Evolutionary conservation across 2,888 invertebrate genomes (phyloP).

Genomic region (Chromoteleia sp.): DNA sequence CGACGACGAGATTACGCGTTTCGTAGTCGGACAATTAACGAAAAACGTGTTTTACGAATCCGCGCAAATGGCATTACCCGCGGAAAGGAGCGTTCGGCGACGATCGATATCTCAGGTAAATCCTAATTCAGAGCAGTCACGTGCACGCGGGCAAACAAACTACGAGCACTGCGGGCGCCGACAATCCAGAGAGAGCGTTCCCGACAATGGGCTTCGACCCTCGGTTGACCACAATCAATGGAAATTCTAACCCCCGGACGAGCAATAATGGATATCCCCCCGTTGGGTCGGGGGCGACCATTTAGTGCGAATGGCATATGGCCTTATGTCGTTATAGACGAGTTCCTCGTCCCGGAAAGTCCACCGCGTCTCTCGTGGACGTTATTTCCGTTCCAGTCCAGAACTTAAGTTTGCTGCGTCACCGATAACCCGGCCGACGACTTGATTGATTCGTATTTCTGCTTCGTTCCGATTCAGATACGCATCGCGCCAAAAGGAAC

Average conservation of each 20-base stretch:
- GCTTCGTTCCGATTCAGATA: slow-evolving; percentile 1
- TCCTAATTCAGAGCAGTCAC: slow-evolving; percentile 81
- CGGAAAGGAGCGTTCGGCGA: slow-evolving; percentile 50
- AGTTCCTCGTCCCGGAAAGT: slow-evolving; percentile 38
- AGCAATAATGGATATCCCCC: slow-evolving; percentile 72
- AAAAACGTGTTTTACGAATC: slow-evolving; percentile 55
- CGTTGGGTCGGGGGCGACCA: slow-evolving; percentile 56
- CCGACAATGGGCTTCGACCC: slow-evolving; percentile 74
- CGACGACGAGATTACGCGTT: neutral
- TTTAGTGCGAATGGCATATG: slow-evolving; percentile 67
- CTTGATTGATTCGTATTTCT: slow-evolving; percentile 45
- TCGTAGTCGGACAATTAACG: slow-evolving; percentile 51
- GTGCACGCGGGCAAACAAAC: slow-evolving; percentile 78
- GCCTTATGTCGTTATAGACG: slow-evolving; percentile 49
- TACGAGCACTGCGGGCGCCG: slow-evolving; percentile 72
- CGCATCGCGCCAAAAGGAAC: slow-evolving; percentile 3
- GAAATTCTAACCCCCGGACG: slow-evolving; percentile 73
- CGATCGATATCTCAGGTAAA: slow-evolving; percentile 74
- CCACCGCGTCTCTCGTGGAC: slow-evolving; percentile 13
- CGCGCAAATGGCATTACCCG: slow-evolving; percentile 60
- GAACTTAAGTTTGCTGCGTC: slow-evolving; percentile 34
- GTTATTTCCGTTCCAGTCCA: slow-evolving; percentile 23
- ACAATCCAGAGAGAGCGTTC: slow-evolving; percentile 72
- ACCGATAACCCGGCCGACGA: slow-evolving; percentile 1
- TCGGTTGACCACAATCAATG: slow-evolving; percentile 76